A percentile compares a stretch with the other conserved stretches of the same genome.
Conservation (phyloP, 2,113 vertebrate genomes). For the Ictalurus furcatus region DNA sequence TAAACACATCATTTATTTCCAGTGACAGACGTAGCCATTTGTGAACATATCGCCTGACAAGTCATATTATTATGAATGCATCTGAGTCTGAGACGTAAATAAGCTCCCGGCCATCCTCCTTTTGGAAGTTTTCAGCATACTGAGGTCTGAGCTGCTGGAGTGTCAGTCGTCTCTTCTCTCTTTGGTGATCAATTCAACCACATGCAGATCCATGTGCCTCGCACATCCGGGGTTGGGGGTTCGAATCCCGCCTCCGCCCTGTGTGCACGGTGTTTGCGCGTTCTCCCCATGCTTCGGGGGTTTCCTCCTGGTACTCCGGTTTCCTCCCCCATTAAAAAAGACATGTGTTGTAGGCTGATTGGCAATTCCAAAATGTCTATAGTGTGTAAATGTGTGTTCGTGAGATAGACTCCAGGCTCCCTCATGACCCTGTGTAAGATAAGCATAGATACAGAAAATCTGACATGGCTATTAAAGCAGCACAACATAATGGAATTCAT, state of each 20-base stretch:
- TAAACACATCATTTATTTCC: background rate
- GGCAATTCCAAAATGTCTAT: too few relatives aligned
- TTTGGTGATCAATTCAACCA: background rate
- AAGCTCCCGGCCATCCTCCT: background rate
- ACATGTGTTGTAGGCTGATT: too few relatives aligned
- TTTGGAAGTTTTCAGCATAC: background rate
- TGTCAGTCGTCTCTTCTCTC: background rate
- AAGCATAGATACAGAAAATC: too few relatives aligned
- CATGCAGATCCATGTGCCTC: background rate
- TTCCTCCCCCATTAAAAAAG: too few relatives aligned
- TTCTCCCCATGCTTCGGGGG: too few relatives aligned
- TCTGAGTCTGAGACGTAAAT: background rate
- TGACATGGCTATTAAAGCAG: background rate
- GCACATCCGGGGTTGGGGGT: too few relatives aligned
- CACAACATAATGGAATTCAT: background rate
- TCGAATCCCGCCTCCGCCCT: too few relatives aligned
- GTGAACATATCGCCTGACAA: background rate
- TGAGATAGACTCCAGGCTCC: too few relatives aligned
- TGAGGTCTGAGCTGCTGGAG: background rate
- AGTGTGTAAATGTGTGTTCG: too few relatives aligned
- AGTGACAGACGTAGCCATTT: background rate
- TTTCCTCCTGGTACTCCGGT: too few relatives aligned
- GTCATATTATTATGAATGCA: background rate
- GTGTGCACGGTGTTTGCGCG: too few relatives aligned
- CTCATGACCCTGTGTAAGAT: too few relatives aligned